Base-by-base conservation (phyloP, 2,797 vertebrate genomes). In the Xiphorhynchus erythropygius region DNA sequence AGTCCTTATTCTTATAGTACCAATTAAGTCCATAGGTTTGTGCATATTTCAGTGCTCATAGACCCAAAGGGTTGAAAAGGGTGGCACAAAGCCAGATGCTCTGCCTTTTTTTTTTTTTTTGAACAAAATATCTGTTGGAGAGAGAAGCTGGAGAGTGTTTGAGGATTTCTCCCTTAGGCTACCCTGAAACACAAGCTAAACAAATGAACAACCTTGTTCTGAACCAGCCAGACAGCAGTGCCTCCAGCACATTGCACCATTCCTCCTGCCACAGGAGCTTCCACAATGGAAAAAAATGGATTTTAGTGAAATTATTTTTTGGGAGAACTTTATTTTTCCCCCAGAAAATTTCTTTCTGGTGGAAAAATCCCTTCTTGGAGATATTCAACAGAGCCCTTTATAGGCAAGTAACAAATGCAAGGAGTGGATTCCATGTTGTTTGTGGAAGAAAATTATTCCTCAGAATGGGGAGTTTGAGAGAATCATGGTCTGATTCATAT, bases 121-220 rank as follows among this genome's bases (percentile, higher is more conserved):
- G 35, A 32, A 17, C 5, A 49, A 53, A 56, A 41, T 19, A 3
- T 32, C 19, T 13, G 17, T 33, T 56, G 73, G 37, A 65, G 52
- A 64, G 18, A 17, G 59, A 84, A 76, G 60, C 33, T 92, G 44
- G 23, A 74, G 19, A 18, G 23, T 35, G 10, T 56, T 46, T 63
- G 68, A 80, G 56, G 35, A 64, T 87, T 93, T 60, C 47, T 89
- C 33, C 84, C 81, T 89, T 27, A 83, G 33, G 68, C 42, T 91
- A 13, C 33, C 33, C 49, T 18, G 32, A 49, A 89, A 67, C 46
- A 47, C 9, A n/a, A 32, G 16, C 9, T 57, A 50, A 82, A 64
- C 5, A 35, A 76, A 75, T 11, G 53, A 86, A 30, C 46, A 52
- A 7, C 23, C n/a, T 47, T 73, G 28, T 7, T 86, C 71, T 57